phyloP scores from a whole-genome alignment of 2,797 vertebrate species.

The Rhyacichthys aspro region DNA sequence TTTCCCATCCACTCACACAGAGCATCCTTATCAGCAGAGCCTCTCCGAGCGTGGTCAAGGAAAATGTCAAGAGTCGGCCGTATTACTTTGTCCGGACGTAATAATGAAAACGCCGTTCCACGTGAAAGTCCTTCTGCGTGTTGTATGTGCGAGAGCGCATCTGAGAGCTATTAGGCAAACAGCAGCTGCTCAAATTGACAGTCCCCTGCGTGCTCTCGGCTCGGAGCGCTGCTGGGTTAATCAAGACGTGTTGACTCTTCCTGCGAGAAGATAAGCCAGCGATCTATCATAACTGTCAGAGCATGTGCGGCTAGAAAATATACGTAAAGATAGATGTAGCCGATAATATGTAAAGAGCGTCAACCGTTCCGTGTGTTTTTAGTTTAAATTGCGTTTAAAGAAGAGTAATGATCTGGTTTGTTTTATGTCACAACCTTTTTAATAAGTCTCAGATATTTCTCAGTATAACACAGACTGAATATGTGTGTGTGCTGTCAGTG shows the following conservation, averaged over 20 bases:
- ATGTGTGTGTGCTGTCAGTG: no score
- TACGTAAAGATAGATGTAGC: no score
- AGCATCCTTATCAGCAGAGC: neutral
- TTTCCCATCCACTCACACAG: neutral
- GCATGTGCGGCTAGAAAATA: conserved; percentile 6
- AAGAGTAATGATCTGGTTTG: no score
- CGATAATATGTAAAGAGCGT: no score
- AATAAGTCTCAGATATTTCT: no score
- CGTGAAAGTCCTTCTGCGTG: neutral
- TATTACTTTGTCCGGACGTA: neutral
- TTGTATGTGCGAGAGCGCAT: conserved; percentile 16
- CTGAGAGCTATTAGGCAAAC: conserved; percentile 43
- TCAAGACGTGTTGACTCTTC: conserved; percentile 60
- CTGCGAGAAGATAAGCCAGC: conserved; percentile 38
- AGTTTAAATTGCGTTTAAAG: no score
- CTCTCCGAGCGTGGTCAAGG: neutral
- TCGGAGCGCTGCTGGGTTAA: conserved; percentile 49
- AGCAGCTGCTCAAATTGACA: conserved; percentile 57
- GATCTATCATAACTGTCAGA: conserved; percentile 44
- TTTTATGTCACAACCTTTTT: no score
- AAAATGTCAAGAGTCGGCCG: conserved; percentile 5
- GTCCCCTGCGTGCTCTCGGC: conserved; percentile 30
- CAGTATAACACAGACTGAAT: no score
- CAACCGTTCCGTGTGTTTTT: no score
- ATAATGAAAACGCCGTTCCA: neutral